phyloP scores from a whole-genome alignment of 2,113 vertebrate species.

The Helogale parvula region DNA sequence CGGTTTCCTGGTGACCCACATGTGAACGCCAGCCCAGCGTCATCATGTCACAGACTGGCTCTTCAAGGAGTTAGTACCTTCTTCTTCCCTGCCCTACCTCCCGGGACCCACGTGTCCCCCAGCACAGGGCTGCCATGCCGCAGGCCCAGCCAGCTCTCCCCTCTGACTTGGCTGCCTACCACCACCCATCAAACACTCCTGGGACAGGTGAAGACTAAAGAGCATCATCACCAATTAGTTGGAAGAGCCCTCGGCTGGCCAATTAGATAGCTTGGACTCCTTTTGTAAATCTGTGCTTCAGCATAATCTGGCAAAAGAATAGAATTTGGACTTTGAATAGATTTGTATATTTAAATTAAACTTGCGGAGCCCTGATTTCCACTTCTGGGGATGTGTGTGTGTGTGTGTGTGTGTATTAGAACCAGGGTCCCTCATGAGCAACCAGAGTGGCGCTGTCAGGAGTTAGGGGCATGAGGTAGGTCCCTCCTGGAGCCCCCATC shows the following conservation, averaged over 20 bases:
- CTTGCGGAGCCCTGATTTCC: neutral
- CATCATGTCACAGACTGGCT: neutral
- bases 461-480: neutral
- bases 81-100: neutral
- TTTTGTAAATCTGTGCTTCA: conserved; percentile 19
- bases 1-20: neutral
- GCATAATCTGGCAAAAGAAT: neutral
- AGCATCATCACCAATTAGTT: neutral
- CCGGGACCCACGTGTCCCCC: too few species aligned
- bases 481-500: neutral
- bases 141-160: neutral
- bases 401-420: neutral
- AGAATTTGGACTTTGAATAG: neutral
- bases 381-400: neutral
- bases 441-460: neutral
- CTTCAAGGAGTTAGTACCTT: neutral
- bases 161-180: too few species aligned
- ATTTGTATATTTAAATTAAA: conserved; percentile 14
- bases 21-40: neutral
- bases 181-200: neutral
- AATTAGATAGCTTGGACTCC: neutral
- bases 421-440: neutral
- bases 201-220: neutral
- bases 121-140: neutral
- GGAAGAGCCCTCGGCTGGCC: neutral